A percentile compares a stretch with the other conserved stretches of the same genome.
Conservation (phyloP, 2,888 invertebrate species). For the Phasia obesa region DNA sequence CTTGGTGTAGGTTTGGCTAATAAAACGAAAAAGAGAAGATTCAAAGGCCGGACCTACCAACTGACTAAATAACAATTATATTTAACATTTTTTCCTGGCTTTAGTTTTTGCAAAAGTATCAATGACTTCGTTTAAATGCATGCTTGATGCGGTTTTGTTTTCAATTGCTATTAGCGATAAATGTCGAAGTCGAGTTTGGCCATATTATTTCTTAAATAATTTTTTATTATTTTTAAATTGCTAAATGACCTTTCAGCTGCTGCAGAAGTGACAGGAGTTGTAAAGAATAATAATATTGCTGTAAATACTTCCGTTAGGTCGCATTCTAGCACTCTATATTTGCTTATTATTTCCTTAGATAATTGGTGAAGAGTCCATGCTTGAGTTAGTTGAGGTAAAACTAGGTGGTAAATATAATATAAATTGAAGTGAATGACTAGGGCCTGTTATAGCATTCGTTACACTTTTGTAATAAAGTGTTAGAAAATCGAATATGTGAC, state of each 20-base stretch:
- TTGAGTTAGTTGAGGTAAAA: not conserved
- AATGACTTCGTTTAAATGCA: no score
- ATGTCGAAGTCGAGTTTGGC: not conserved
- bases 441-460: constrained; percentile 8
- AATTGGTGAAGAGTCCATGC: constrained; percentile 3
- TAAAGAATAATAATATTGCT: constrained; percentile 51
- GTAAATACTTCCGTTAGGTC: constrained; percentile 57
- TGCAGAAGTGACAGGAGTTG: no score
- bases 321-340: constrained; percentile 54
- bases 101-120: no score
- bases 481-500: constrained; percentile 10
- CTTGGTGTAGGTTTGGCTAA: no score
- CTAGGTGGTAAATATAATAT: no score
- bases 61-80: no score
- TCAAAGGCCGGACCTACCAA: no score
- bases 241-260: constrained; percentile 22
- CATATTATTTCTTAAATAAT: not conserved
- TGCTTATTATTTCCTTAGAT: constrained; percentile 22
- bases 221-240: no score
- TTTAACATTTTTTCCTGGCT: no score
- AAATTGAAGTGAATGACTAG: constrained; percentile 45
- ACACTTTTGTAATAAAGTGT: constrained; percentile 37
- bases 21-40: no score
- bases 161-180: no score
- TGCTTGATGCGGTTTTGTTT: no score